phyloP scores from a whole-genome alignment of 2,888 invertebrate species.

The Lepas anatifera region DNA sequence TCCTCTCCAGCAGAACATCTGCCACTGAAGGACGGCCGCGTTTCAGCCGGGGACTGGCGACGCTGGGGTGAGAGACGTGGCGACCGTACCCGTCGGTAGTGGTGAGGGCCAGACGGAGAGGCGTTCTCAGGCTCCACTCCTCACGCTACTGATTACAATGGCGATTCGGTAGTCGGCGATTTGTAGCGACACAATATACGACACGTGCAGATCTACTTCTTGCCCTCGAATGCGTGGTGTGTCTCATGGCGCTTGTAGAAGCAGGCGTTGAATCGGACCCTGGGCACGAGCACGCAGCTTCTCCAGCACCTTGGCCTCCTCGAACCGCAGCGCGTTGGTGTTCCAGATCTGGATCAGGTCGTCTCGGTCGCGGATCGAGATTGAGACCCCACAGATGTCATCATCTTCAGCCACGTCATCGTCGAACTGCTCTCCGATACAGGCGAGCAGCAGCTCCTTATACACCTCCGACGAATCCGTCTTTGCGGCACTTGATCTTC shows the following conservation, averaged over 20 bases:
- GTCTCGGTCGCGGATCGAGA: slow-evolving; percentile 42
- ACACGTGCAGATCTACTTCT: too few species aligned
- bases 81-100: too few species aligned
- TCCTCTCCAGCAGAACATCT: too few species aligned
- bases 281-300: slow-evolving; percentile 44
- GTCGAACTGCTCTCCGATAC: slow-evolving; percentile 47
- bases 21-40: too few species aligned
- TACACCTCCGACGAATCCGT: slow-evolving; percentile 43
- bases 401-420: slow-evolving; percentile 41
- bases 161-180: too few species aligned
- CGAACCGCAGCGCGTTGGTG: slow-evolving; percentile 35
- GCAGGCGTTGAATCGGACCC: slow-evolving; percentile 39
- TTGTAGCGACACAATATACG: too few species aligned
- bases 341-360: slow-evolving; percentile 45
- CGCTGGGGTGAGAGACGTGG: too few species aligned
- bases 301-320: slow-evolving; percentile 37
- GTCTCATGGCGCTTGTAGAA: slow-evolving; percentile 45
- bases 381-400: slow-evolving; percentile 45
- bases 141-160: too few species aligned
- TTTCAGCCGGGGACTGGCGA: too few species aligned
- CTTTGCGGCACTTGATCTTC: slow-evolving; percentile 44
- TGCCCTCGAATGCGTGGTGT: slow-evolving; percentile 34
- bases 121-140: too few species aligned
- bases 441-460: slow-evolving; percentile 47
- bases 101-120: too few species aligned